Evolutionary conservation across 2,113 vertebrate genomes (phyloP).

Genomic region (Baryphthengus martii): DNA sequence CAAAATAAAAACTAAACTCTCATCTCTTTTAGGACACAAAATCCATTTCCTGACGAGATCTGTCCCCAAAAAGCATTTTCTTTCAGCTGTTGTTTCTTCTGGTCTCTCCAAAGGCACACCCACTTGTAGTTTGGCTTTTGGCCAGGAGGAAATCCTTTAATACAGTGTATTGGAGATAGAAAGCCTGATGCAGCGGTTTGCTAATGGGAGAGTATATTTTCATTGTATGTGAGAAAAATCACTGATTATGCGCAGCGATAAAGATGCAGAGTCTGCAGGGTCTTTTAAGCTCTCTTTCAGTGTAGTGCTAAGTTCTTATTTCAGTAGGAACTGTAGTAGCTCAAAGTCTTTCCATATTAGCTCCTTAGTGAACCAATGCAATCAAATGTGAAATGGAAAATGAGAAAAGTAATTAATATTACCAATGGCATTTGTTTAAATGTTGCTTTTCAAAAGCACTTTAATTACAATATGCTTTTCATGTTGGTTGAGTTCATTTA

Average conservation of each 20-base stretch:
- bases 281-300: neutral
- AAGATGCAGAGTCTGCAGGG: neutral
- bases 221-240: neutral
- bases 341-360: neutral
- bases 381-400: conserved; percentile 60
- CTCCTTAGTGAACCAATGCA: conserved; percentile 29
- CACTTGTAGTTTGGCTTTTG: neutral
- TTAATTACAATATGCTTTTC: conserved; percentile 80
- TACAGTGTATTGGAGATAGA: neutral
- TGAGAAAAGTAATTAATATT: conserved; percentile 66
- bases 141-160: neutral
- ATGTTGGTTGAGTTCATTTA: conserved; percentile 77
- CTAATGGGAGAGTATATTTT: neutral
- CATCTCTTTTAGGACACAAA: neutral
- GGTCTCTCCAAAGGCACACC: neutral
- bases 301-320: neutral
- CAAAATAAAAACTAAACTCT: neutral
- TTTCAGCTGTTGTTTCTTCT: neutral
- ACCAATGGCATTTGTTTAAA: conserved; percentile 74
- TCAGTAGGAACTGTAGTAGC: neutral
- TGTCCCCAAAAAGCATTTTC: neutral
- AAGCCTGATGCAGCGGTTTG: neutral
- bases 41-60: neutral
- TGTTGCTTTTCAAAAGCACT: conserved; percentile 71
- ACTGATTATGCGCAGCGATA: neutral